Conservation (phyloP, 2,797 vertebrate genomes). For the Pteronotus mesoamericanus region DNA sequence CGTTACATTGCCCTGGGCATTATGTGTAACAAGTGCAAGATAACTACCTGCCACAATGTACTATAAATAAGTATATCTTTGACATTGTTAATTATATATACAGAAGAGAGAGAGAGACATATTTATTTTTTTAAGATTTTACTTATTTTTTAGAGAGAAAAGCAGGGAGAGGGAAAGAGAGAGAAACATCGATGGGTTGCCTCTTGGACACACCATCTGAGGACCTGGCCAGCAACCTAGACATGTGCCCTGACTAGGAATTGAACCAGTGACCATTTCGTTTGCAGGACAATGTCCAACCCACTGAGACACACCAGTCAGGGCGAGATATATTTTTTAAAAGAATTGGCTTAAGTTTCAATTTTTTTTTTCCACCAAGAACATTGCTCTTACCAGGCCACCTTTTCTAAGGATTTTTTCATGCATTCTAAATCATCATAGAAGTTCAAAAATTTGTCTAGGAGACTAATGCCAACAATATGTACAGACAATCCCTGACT, state of each 20-base stretch:
- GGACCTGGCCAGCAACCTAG: background rate
- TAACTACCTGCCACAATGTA: background rate
- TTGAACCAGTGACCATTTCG: background rate
- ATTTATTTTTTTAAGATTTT: background rate
- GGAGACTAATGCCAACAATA: background rate
- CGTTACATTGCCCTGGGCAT: conserved; percentile 19
- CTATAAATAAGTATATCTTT: conserved; percentile 17
- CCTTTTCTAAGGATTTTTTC: background rate
- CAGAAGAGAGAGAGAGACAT: background rate
- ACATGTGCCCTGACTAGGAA: background rate
- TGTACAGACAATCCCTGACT: background rate
- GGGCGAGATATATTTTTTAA: background rate
- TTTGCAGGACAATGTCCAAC: background rate
- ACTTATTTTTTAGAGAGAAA: background rate
- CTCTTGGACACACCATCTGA: background rate
- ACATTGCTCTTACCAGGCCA: background rate
- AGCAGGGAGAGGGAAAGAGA: background rate
- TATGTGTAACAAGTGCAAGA: conserved; percentile 16
- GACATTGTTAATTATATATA: background rate
- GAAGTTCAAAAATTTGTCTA: background rate
- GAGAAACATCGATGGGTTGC: background rate
- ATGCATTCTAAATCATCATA: background rate
- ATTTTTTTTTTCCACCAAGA: background rate
- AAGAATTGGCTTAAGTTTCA: conserved; percentile 36
- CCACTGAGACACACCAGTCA: background rate